phyloP scores from a whole-genome alignment of 2,888 invertebrate species.

The Eupithecia dodoneata region DNA sequence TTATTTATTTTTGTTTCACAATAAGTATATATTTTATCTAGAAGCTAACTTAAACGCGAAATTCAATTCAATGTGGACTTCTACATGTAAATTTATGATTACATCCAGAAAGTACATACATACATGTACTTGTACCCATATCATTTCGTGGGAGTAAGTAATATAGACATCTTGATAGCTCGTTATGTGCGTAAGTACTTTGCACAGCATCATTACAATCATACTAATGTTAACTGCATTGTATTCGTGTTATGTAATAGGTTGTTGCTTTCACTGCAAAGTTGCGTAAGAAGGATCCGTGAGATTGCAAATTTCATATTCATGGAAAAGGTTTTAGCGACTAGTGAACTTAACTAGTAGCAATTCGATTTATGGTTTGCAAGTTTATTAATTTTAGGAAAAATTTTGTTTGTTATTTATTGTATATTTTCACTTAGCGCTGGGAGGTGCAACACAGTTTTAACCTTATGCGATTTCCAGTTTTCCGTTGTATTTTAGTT shows the following conservation, averaged over 20 bases:
- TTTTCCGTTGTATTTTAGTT: no score
- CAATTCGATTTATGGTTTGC: background rate
- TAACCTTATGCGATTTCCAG: no score
- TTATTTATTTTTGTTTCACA: no score
- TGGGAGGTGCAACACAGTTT: no score
- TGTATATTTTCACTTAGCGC: no score
- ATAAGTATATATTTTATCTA: no score
- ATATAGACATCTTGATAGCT: constrained; percentile 4
- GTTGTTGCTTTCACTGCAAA: constrained; percentile 38
- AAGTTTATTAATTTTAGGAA: background rate
- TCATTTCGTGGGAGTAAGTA: background rate
- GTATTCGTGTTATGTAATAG: constrained; percentile 33
- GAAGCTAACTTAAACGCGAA: no score
- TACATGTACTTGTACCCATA: background rate
- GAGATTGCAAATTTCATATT: background rate
- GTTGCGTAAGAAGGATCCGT: constrained; percentile 39
- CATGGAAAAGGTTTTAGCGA: background rate
- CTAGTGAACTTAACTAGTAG: background rate
- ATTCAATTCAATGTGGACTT: no score
- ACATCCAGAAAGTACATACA: background rate
- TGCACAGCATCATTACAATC: constrained; percentile 10
- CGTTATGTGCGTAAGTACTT: background rate
- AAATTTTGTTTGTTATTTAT: no score
- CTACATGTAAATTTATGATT: background rate
- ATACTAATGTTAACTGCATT: constrained; percentile 23